phyloP scores from a whole-genome alignment of 2,797 vertebrate genomes.

The Geotria australis region DNA sequence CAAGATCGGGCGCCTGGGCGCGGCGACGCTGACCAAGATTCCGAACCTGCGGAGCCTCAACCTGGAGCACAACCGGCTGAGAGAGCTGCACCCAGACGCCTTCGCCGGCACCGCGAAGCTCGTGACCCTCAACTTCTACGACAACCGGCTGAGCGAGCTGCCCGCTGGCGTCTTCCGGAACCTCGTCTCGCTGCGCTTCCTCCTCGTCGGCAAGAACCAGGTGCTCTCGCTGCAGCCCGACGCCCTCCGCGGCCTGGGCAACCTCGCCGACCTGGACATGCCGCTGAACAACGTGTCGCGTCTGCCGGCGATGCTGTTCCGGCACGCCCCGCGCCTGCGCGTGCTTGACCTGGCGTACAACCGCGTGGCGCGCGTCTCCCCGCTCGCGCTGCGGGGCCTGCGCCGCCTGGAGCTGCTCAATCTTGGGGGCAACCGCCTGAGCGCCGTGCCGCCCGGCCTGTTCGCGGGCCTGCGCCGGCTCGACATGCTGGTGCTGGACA shows the following conservation, averaged over 20 bases:
- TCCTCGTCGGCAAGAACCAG: conserved; percentile 26
- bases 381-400: conserved; percentile 17
- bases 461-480: conserved; percentile 13
- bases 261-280: conserved; percentile 23
- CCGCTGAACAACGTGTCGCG: conserved; percentile 15
- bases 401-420: conserved; percentile 22
- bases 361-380: conserved; percentile 15
- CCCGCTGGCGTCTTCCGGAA: conserved; percentile 16
- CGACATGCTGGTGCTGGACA: conserved; percentile 27
- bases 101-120: conserved; percentile 15
- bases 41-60: too few species aligned
- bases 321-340: conserved; percentile 18
- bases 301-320: conserved; percentile 16
- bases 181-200: conserved; percentile 22
- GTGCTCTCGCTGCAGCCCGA: conserved; percentile 13
- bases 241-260: conserved; percentile 20
- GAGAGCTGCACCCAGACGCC: conserved; percentile 14
- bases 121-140: conserved; percentile 21
- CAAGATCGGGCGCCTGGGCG: too few species aligned
- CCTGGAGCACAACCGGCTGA: conserved; percentile 20
- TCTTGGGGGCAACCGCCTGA: conserved; percentile 22
- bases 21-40: too few species aligned
- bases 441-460: conserved; percentile 8
- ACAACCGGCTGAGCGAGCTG: conserved; percentile 17
- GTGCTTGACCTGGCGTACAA: conserved; percentile 22